phyloP scores from a whole-genome alignment of 2,797 vertebrate species.

The Gallinago solitaria region DNA sequence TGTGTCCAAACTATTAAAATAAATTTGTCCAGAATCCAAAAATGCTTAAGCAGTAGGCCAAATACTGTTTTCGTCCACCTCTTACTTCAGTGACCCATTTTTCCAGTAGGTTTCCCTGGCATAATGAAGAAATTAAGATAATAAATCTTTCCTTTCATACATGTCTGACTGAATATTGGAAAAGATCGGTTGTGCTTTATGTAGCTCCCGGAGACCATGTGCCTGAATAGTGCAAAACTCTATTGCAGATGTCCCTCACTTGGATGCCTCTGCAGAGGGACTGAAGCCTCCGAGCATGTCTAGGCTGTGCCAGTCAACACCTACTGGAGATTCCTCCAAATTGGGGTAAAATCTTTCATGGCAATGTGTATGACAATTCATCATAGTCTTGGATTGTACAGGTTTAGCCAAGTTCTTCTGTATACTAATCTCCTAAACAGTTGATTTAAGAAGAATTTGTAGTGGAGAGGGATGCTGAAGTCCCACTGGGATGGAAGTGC shows the following conservation, averaged over 20 bases:
- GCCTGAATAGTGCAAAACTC: background rate
- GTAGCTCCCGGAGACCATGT: background rate
- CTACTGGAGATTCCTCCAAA: background rate
- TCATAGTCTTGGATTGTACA: background rate
- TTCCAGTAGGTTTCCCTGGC: background rate
- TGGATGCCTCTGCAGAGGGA: background rate
- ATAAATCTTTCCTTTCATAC: background rate
- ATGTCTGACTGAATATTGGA: background rate
- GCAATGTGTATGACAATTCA: fast-evolving
- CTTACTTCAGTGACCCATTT: background rate
- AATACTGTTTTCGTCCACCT: background rate
- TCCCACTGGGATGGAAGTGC: background rate
- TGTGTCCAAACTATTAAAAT: background rate
- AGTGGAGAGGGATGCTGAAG: background rate
- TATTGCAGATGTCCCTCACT: background rate
- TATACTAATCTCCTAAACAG: background rate
- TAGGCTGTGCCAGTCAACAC: background rate
- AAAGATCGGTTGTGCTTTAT: background rate
- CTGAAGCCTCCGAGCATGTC: background rate
- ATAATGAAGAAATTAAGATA: background rate
- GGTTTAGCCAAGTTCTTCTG: background rate
- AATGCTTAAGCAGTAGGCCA: background rate
- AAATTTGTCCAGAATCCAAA: background rate
- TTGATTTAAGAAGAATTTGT: background rate
- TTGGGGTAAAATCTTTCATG: background rate